Evolutionary conservation across 2,113 vertebrate species (phyloP).

Genomic region (Cololabis saira): DNA sequence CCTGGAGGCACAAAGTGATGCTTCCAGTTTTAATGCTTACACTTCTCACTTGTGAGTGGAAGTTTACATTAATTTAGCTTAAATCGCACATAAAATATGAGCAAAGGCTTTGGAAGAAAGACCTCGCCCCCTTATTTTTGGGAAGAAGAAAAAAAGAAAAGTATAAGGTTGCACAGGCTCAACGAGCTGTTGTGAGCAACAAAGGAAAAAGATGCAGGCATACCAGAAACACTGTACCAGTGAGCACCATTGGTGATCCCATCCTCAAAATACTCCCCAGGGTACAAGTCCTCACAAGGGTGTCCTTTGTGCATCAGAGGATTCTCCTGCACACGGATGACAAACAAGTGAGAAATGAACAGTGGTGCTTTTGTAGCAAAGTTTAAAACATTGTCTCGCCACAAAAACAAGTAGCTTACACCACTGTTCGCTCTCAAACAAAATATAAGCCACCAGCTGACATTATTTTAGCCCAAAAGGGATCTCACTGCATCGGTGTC

Average conservation of each 20-base stretch:
- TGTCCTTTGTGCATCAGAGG: conserved; percentile 90
- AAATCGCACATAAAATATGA: background rate
- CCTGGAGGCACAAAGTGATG: conserved; percentile 76
- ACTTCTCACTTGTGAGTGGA: background rate
- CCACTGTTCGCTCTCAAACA: too few species aligned
- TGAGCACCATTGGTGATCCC: conserved; percentile 97
- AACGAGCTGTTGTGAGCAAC: background rate
- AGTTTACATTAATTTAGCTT: background rate
- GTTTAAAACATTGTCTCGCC: conserved; percentile 10
- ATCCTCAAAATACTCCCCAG: conserved; percentile 87
- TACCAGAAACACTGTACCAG: conserved; percentile 97
- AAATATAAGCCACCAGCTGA: conserved; percentile 4
- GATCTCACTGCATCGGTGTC: conserved; percentile 8
- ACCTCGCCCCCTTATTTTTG: too few species aligned
- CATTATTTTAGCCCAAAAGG: conserved; percentile 9
- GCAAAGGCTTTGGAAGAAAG: background rate
- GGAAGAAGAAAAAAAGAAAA: too few species aligned
- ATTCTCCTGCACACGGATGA: conserved; percentile 85
- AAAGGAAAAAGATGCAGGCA: conserved; percentile 29
- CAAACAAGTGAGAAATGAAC: conserved; percentile 29
- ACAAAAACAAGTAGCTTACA: too few species aligned
- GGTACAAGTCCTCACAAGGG: conserved; percentile 88
- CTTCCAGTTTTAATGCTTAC: background rate
- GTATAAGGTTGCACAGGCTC: too few species aligned
- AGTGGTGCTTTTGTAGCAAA: conserved; percentile 18